Percentiles rank a stretch among this genome's conserved stretches.
These are phyloP conservation scores for Sphenodon punctatus DNA, from an alignment of 2,797 vertebrate genomes.

Conservation along the genomic window DNA sequence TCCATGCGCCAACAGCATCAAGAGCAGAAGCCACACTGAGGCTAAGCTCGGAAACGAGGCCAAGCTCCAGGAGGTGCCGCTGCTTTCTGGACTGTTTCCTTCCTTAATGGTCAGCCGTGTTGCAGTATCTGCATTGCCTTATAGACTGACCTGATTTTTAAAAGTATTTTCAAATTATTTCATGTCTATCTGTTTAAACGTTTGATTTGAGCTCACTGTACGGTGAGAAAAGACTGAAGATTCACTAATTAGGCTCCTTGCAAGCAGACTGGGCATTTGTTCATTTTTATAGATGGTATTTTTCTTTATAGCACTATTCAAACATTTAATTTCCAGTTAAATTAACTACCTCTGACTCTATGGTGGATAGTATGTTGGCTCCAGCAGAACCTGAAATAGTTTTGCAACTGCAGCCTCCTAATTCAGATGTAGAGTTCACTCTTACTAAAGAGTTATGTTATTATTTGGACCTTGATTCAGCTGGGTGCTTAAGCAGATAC, in stretches of 20 bases:
- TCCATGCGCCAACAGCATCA: not conserved
- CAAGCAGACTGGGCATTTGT: not conserved
- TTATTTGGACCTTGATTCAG: not conserved
- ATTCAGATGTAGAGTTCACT: not conserved
- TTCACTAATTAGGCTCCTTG: not conserved
- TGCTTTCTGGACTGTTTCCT: slow-evolving; percentile 3
- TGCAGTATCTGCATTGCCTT: not conserved
- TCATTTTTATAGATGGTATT: not conserved
- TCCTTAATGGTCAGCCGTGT: not conserved
- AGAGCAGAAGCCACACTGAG: not conserved
- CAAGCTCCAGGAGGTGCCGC: not conserved
- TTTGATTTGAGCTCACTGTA: not conserved
- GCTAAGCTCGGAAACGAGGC: slow-evolving; percentile 3
- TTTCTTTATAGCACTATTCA: not conserved
- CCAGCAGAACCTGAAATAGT: not conserved
- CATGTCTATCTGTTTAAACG: not conserved
- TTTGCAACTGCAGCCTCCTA: not conserved
- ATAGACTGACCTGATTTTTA: slow-evolving; percentile 2
- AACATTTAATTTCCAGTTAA: slow-evolving; percentile 20
- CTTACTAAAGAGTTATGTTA: accelerated
- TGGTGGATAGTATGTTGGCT: not conserved
- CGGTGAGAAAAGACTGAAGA: not conserved
- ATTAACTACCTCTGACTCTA: not conserved
- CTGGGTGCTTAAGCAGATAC: not conserved
- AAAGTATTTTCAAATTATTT: not conserved